Percentiles rank a stretch among this genome's conserved stretches.
Evolutionary conservation across 53 echinoderm and acorn worm species (phyloP).

Genomic region (Holothuria scabra): DNA sequence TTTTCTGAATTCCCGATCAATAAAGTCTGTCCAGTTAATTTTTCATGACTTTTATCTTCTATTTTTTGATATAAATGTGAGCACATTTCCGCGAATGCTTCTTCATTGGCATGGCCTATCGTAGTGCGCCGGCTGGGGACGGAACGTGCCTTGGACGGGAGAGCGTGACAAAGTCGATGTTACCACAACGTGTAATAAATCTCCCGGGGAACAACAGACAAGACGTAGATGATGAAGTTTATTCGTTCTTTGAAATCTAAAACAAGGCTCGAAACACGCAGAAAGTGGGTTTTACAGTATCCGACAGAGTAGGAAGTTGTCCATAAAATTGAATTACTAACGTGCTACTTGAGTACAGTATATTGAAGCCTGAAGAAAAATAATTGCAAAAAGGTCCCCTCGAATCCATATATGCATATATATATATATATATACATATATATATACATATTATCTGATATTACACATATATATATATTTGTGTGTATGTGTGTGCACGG

Average conservation of each 20-base stretch:
- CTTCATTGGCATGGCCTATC: constrained; percentile 18
- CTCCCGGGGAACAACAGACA: constrained; percentile 4
- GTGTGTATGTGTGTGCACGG: no score
- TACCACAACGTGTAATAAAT: constrained; percentile 8
- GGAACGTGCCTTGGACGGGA: constrained; percentile 28
- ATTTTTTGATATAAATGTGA: constrained; percentile 21
- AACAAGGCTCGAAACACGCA: not conserved
- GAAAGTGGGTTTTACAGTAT: not conserved
- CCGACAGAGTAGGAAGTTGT: not conserved
- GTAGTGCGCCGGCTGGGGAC: not conserved
- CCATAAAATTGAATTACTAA: constrained; percentile 30
- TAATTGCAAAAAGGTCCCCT: no score
- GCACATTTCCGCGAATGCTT: constrained; percentile 3
- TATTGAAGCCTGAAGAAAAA: no score
- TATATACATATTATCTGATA: no score
- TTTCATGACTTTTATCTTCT: constrained; percentile 41
- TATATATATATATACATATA: no score
- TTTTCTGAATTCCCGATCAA: constrained; percentile 23
- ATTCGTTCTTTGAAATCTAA: constrained; percentile 27
- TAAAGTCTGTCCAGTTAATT: constrained; percentile 43
- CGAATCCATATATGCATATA: no score
- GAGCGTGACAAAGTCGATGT: constrained; percentile 35
- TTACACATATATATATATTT: no score
- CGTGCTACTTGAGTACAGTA: constrained; percentile 1
- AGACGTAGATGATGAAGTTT: constrained; percentile 1